A percentile compares a stretch with the other conserved stretches of the same genome.
phyloP scores from a whole-genome alignment of 2,113 vertebrate genomes.

The Phaethon lepturus region DNA sequence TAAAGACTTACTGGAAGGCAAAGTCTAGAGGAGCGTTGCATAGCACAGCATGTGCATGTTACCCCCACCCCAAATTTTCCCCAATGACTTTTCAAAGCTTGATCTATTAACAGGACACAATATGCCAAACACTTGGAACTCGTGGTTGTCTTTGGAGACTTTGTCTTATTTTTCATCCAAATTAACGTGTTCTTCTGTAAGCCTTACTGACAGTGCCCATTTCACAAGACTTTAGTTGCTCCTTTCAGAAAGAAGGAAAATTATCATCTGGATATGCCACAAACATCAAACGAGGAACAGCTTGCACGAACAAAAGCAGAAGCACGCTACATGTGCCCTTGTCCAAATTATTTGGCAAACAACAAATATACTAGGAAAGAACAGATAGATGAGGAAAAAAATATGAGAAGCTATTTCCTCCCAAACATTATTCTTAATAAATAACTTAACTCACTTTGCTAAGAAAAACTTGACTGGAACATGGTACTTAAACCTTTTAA shows the following conservation, averaged over 20 bases:
- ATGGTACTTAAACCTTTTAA: background rate
- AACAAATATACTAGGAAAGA: background rate
- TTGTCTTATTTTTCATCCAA: background rate
- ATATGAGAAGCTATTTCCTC: background rate
- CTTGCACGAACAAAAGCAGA: background rate
- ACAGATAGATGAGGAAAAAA: background rate
- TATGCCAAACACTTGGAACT: background rate
- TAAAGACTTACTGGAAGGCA: background rate
- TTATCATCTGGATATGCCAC: background rate
- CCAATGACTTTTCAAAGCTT: background rate
- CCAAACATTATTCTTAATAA: background rate
- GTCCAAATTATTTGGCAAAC: conserved; percentile 3
- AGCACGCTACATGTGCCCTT: background rate
- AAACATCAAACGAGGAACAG: background rate
- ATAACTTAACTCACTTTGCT: background rate
- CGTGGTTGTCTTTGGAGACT: background rate
- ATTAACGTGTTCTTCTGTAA: background rate
- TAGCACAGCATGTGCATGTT: background rate
- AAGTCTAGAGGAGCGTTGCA: background rate
- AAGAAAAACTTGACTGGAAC: conserved; percentile 31
- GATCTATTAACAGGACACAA: background rate
- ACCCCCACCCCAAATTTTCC: background rate
- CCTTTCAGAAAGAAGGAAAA: background rate
- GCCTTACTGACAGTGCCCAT: background rate
- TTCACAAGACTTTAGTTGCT: background rate